Evolutionary conservation across 1,140 invertebrate genomes (phyloP).

Genomic region (Dinoponera quadriceps): DNA sequence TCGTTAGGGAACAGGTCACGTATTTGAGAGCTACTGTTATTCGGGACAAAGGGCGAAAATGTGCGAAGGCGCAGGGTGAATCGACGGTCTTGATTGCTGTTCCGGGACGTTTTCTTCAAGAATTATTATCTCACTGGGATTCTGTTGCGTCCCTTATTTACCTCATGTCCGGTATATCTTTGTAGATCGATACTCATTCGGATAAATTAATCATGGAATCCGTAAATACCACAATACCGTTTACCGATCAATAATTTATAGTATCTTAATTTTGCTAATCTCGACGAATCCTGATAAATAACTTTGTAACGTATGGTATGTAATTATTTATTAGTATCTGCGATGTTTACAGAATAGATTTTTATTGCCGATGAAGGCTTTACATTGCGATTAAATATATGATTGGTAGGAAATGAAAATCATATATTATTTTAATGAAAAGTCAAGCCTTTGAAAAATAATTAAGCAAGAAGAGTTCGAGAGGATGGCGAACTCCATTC

Average conservation of each 20-base stretch:
- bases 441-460: constrained; percentile 4
- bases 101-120: constrained; percentile 1
- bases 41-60: constrained; percentile 31
- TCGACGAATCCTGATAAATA: not conserved
- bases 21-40: constrained; percentile 4
- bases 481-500: constrained; percentile 9
- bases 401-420: not conserved
- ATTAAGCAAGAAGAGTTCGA: not conserved
- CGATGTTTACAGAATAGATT: not conserved
- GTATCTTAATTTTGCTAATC: not conserved
- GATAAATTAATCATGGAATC: not conserved
- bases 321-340: not conserved
- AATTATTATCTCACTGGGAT: not conserved
- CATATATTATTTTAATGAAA: not conserved
- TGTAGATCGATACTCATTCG: not conserved
- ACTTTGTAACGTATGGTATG: not conserved
- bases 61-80: not conserved
- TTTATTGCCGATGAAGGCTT: not conserved
- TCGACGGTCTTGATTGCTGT: constrained; percentile 11
- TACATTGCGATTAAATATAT: not conserved
- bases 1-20: constrained; percentile 31
- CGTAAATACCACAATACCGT: not conserved
- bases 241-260: not conserved
- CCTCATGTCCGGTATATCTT: not conserved
- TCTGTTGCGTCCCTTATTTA: not conserved